Percentiles rank a stretch among this genome's conserved stretches.
phyloP scores from a whole-genome alignment of 1,140 invertebrate species.

The Halesus radiatus region DNA sequence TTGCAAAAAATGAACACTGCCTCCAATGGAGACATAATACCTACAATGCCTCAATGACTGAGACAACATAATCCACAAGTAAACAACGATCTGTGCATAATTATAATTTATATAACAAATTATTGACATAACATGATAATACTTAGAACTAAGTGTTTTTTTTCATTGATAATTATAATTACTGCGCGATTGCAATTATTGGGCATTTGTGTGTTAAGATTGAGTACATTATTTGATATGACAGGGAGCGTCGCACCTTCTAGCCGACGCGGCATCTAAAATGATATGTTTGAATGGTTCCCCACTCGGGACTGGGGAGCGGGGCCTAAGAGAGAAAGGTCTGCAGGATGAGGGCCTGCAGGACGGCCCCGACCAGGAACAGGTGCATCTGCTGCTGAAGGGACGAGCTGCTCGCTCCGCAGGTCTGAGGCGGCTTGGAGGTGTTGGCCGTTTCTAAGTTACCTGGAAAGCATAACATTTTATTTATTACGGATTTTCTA shows the following conservation, averaged over 20 bases:
- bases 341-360: not conserved
- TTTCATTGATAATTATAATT: conserved; percentile 3
- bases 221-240: conserved; percentile 40
- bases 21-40: too few relatives aligned
- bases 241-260: conserved; percentile 22
- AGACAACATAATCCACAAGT: not conserved
- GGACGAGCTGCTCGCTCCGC: conserved; percentile 15
- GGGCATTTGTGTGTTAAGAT: conserved; percentile 21
- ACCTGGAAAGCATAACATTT: conserved; percentile 21
- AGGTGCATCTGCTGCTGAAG: conserved; percentile 16
- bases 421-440: conserved; percentile 29
- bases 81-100: conserved; percentile 20
- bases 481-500: too few relatives aligned
- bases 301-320: conserved; percentile 8
- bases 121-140: conserved; percentile 17
- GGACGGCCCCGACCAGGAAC: not conserved
- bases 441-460: conserved; percentile 37
- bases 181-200: conserved; percentile 34
- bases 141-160: conserved; percentile 32
- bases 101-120: conserved; percentile 24
- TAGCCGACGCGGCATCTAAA: conserved; percentile 37
- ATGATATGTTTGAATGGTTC: conserved; percentile 45
- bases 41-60: not conserved
- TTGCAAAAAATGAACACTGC: too few relatives aligned
- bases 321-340: conserved; percentile 25